Base-by-base conservation (phyloP, 2,113 vertebrate genomes). In the Ammodytes dubius region DNA sequence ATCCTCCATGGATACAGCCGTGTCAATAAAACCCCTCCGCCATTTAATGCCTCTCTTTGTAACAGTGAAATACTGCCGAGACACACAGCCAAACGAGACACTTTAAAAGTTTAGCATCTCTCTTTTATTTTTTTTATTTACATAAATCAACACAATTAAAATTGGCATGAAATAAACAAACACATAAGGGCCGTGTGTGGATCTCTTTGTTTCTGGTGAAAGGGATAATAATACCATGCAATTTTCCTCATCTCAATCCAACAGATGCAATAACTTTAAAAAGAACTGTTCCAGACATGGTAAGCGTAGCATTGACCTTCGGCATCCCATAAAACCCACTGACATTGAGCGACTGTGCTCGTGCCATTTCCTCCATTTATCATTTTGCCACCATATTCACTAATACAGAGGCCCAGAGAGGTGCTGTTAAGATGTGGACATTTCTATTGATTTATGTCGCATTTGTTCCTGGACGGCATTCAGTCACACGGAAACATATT, bases 1-100 rank as follows among this genome's bases (percentile, higher is more conserved):
- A 91, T 88, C 87, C 83, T 90, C 80, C 79, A 82, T 85, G 89
- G 87, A 93, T 90, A 79, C 75, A 79, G 89, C 64, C 81, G 11
- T 84, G 79, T 91, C 91, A 93, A 88, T 93, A 92, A 93, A 95
- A 88, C 78, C 50, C 27, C 61, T 69, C 79, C 84, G 74, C 80
- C 72, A 71, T 89, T 89, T 83, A 85, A 87, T 90, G 69, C 77
- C 86, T 81, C 57, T 79, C 86, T 81, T 92, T 90, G 81, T 80
- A 85, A 87, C 76, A 78, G 67, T 87, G 80, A 91, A 87, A 78
- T 88, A 77, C 67, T 87, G 89, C 85, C 77, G 74, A 68, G 87
- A 83, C 82, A 46, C 57, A 27, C 40, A 49, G 73, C 78, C 76
- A 78, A 81, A 74, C 54, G 54, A 79, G 79, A 80, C 81, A 72